A percentile compares a stretch with the other conserved stretches of the same genome.
Evolutionary conservation across 2,113 vertebrate species (phyloP).

Genomic region (Pituophis catenifer): DNA sequence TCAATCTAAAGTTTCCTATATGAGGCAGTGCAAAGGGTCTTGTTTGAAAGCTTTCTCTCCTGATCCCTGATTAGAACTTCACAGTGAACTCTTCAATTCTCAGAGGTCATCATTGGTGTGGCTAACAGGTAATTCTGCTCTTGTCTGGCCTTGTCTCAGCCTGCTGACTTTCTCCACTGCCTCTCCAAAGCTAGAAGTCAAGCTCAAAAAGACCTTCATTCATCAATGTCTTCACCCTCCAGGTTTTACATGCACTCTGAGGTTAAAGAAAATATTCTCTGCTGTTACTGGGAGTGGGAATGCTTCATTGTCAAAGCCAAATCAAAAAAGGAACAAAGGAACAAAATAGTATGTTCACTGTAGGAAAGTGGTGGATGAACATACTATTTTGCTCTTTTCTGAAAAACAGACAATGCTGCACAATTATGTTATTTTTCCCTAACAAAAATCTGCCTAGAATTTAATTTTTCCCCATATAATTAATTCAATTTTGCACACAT

Average conservation of each 20-base stretch:
- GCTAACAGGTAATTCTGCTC: slow-evolving; percentile 43
- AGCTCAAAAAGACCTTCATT: slow-evolving; percentile 53
- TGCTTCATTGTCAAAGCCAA: slow-evolving; percentile 33
- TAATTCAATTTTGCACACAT: not conserved
- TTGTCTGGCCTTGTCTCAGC: slow-evolving; percentile 14
- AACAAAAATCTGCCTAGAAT: not conserved
- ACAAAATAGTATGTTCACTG: slow-evolving; percentile 10
- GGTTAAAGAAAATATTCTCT: slow-evolving; percentile 56
- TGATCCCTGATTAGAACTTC: slow-evolving; percentile 26
- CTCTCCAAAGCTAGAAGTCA: slow-evolving; percentile 56
- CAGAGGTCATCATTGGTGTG: slow-evolving; percentile 12
- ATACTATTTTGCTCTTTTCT: slow-evolving; percentile 24
- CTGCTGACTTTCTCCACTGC: slow-evolving; percentile 39
- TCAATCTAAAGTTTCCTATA: not conserved
- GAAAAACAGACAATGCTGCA: slow-evolving; percentile 18
- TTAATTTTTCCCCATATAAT: not conserved
- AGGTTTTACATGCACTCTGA: slow-evolving; percentile 53
- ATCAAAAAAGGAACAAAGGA: slow-evolving; percentile 30
- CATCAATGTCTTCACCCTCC: slow-evolving; percentile 48
- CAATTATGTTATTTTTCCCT: not conserved
- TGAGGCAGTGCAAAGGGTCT: not conserved
- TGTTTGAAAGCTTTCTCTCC: slow-evolving; percentile 29
- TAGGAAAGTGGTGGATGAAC: slow-evolving; percentile 23
- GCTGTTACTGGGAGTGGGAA: slow-evolving; percentile 36
- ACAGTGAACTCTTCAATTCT: slow-evolving; percentile 21